These are phyloP conservation scores for Helicoverpa assulta DNA, from an alignment of 2,888 invertebrate genomes.

Conservation along the genomic window DNA sequence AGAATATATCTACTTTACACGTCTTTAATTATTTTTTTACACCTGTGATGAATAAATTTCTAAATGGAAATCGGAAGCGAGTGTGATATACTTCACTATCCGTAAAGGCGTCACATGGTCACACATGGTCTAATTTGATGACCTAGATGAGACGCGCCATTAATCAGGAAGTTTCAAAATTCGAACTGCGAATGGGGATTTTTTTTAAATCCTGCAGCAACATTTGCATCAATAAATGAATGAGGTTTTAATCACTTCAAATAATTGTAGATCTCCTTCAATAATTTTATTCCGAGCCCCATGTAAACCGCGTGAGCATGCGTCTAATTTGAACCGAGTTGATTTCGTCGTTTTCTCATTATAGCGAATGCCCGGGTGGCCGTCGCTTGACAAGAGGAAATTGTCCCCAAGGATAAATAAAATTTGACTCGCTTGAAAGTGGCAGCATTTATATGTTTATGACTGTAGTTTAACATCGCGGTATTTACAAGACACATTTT, in stretches of 20 bases:
- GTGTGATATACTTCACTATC: no score
- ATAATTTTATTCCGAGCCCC: conserved; percentile 46
- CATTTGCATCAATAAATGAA: no score
- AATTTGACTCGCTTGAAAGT: conserved; percentile 84
- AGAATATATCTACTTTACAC: background rate
- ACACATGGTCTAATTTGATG: no score
- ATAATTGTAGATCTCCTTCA: background rate
- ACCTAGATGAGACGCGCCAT: no score
- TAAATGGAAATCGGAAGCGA: no score
- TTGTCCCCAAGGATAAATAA: conserved; percentile 86
- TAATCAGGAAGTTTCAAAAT: no score
- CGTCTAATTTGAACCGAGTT: conserved; percentile 86
- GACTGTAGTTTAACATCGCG: conserved; percentile 74
- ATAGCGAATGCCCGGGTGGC: conserved; percentile 86
- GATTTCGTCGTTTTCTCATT: conserved; percentile 87
- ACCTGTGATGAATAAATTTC: background rate
- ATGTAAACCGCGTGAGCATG: conserved; percentile 76
- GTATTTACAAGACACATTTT: conserved; percentile 57
- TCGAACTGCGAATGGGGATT: no score
- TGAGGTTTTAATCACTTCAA: no score
- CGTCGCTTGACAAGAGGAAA: conserved; percentile 87
- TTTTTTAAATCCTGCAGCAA: no score
- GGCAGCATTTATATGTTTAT: conserved; percentile 84
- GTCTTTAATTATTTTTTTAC: conserved; percentile 2
- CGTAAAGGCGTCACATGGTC: no score